Percentiles rank a stretch among this genome's conserved stretches.
These are phyloP conservation scores for Sprattus sprattus DNA, from an alignment of 2,113 vertebrate genomes.

Conservation along the genomic window DNA sequence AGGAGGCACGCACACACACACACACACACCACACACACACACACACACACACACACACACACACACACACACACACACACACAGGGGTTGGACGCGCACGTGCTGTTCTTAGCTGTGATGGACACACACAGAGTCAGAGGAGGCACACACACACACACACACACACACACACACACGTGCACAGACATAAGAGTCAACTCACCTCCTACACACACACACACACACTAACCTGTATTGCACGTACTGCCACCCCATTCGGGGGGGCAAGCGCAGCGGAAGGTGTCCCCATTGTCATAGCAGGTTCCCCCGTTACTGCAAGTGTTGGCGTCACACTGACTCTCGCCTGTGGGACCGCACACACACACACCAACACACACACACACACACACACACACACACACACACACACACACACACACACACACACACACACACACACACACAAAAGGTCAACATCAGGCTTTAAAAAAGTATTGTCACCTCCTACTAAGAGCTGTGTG, in stretches of 20 bases:
- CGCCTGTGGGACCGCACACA: constrained; percentile 65
- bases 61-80: neutral
- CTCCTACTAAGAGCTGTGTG: neutral
- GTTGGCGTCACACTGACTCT: constrained; percentile 88
- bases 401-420: neutral
- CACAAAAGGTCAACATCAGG: constrained; percentile 6
- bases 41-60: neutral
- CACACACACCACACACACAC: neutral
- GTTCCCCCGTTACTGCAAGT: constrained; percentile 95
- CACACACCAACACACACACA: neutral
- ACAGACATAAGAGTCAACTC: no score
- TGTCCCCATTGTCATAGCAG: constrained; percentile 86
- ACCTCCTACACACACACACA: no score
- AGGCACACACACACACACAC: no score
- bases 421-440: neutral
- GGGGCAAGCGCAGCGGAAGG: constrained; percentile 87
- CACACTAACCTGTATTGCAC: constrained; percentile 82
- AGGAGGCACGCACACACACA: no score
- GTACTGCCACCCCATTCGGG: constrained; percentile 89
- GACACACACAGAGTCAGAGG: no score
- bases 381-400: neutral
- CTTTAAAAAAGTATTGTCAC: neutral
- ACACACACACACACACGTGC: no score
- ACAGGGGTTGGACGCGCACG: no score
- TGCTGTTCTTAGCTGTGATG: no score